These are phyloP conservation scores for Pampusana beccarii DNA, from an alignment of 2,113 vertebrate species.

Conservation along the genomic window DNA sequence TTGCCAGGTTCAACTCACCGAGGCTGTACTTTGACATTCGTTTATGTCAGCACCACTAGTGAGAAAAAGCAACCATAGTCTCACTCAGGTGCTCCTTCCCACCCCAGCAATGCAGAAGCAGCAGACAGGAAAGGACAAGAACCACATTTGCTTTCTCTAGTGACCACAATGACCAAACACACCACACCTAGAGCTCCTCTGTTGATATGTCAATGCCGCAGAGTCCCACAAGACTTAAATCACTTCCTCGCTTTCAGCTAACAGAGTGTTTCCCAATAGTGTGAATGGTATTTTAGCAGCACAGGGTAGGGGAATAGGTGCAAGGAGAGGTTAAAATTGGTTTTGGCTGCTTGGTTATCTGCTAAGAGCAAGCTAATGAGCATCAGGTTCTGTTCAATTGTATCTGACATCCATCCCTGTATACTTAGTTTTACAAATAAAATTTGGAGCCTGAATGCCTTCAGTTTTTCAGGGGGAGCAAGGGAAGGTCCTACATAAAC, in stretches of 20 bases:
- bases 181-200: background rate
- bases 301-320: background rate
- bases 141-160: background rate
- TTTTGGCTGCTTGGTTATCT: background rate
- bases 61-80: background rate
- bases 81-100: background rate
- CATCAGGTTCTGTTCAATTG: background rate
- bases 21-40: background rate
- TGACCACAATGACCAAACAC: background rate
- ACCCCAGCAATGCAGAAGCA: background rate
- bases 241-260: background rate
- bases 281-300: background rate
- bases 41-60: background rate
- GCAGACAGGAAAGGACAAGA: background rate
- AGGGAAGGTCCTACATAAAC: background rate
- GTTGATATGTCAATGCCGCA: background rate
- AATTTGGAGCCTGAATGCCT: background rate
- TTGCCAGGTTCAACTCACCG: background rate
- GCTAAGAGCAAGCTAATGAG: background rate
- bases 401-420: background rate
- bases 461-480: background rate
- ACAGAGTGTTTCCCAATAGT: background rate
- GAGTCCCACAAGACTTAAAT: background rate
- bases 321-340: background rate
- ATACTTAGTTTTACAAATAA: background rate